Evolutionary conservation across 2,888 invertebrate species (phyloP).

Genomic region (Petrolisthes cinctipes): DNA sequence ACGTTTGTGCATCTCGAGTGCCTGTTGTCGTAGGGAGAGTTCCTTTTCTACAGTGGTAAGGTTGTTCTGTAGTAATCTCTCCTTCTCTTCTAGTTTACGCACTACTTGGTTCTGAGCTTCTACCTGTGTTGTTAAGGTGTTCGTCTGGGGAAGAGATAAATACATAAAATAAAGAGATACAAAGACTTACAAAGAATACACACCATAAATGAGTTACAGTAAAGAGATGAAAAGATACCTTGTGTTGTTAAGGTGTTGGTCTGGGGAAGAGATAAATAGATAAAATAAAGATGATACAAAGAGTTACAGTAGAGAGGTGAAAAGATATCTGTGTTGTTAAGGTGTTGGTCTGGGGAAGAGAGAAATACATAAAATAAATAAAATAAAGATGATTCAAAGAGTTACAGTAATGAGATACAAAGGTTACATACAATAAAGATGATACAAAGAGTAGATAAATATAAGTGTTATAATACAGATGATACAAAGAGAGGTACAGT

Average conservation of each 20-base stretch:
- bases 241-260: slow-evolving; percentile 65
- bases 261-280: slow-evolving; percentile 28
- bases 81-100: slow-evolving; percentile 94
- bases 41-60: slow-evolving; percentile 95
- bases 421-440: slow-evolving; percentile 70
- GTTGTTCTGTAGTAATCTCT: slow-evolving; percentile 90
- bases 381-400: background rate
- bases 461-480: background rate
- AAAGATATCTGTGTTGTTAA: slow-evolving; percentile 74
- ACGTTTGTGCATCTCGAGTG: slow-evolving; percentile 97
- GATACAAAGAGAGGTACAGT: too few species aligned
- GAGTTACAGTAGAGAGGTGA: too few species aligned
- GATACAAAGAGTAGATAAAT: slow-evolving; percentile 58
- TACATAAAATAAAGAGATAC: background rate
- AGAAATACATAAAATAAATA: background rate
- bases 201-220: too few species aligned
- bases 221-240: too few species aligned
- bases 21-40: slow-evolving; percentile 88
- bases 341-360: slow-evolving; percentile 63
- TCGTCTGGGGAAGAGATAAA: slow-evolving; percentile 45
- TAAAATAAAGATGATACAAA: too few species aligned
- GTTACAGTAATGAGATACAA: too few species aligned
- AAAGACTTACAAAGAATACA: too few species aligned
- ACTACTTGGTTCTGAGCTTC: slow-evolving; percentile 95
- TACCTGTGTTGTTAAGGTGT: slow-evolving; percentile 72